These are phyloP conservation scores for Zele albiditarsus DNA, from an alignment of 2,888 invertebrate genomes.

Conservation along the genomic window DNA sequence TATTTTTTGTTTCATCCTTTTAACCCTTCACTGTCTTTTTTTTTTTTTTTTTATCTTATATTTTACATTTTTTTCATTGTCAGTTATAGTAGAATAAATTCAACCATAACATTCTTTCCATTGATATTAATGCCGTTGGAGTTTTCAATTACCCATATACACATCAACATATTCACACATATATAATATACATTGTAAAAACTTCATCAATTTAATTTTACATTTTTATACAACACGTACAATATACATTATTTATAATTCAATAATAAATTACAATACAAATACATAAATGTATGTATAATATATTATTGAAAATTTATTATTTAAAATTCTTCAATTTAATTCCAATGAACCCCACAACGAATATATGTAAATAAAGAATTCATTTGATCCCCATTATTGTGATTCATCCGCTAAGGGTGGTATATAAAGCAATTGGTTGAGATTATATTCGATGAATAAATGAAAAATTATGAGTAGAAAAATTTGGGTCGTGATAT, in stretches of 20 bases:
- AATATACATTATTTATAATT: not conserved
- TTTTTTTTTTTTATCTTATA: not conserved
- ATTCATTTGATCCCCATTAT: conserved; percentile 12
- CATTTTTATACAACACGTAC: not conserved
- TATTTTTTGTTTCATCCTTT: not conserved
- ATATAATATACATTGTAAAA: not conserved
- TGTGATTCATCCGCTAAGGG: not conserved
- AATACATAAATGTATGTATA: not conserved
- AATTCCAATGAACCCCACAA: conserved; percentile 10
- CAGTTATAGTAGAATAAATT: not conserved
- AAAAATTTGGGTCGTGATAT: conserved; percentile 20
- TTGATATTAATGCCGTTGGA: not conserved
- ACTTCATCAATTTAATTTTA: not conserved
- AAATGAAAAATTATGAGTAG: conserved; percentile 23
- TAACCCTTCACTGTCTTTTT: not conserved
- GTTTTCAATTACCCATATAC: no score
- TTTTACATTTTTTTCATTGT: not conserved
- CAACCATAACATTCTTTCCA: not conserved
- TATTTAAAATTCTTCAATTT: not conserved
- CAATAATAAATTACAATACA: not conserved
- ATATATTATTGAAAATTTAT: not conserved
- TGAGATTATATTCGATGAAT: conserved; percentile 19
- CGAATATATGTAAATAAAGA: conserved; percentile 8
- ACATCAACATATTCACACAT: not conserved
- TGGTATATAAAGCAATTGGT: not conserved